phyloP scores from a whole-genome alignment of 2,888 invertebrate genomes.

The Plebejus melissa region DNA sequence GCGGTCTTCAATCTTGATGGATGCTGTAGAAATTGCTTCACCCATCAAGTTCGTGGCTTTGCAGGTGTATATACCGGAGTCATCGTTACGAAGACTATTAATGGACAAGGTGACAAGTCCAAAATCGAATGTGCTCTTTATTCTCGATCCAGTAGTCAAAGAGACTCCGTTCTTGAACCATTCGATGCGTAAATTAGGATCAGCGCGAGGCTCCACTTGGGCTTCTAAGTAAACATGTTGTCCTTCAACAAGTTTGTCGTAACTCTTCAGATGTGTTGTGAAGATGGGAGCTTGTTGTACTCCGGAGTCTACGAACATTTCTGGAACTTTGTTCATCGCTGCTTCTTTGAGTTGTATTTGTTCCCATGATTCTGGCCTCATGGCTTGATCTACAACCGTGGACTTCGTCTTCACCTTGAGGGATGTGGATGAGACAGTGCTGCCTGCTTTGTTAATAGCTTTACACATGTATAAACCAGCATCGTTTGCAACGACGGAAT shows the following conservation, averaged over 20 bases:
- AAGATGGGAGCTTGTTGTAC: constrained; percentile 97
- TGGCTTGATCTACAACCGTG: constrained; percentile 88
- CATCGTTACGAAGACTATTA: constrained; percentile 91
- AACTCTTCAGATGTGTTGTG: constrained; percentile 92
- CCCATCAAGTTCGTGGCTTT: constrained; percentile 95
- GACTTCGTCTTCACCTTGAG: constrained; percentile 92
- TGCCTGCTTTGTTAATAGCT: constrained; percentile 95
- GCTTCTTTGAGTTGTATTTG: constrained; percentile 95
- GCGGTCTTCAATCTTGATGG: constrained; percentile 91
- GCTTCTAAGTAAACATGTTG: constrained; percentile 93
- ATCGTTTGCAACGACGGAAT: constrained; percentile 92
- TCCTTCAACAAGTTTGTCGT: constrained; percentile 90
- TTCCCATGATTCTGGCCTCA: constrained; percentile 95
- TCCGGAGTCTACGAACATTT: constrained; percentile 91
- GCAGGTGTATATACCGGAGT: constrained; percentile 97
- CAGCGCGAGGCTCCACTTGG: constrained; percentile 93
- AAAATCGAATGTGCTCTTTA: constrained; percentile 97
- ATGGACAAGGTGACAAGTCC: constrained; percentile 96
- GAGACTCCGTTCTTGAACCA: constrained; percentile 96
- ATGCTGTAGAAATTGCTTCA: constrained; percentile 95
- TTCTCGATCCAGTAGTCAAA: constrained; percentile 91
- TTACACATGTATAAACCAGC: constrained; percentile 96
- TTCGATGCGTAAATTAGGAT: constrained; percentile 91
- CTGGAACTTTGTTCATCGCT: constrained; percentile 92
- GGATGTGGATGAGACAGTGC: constrained; percentile 94